Base-by-base conservation (phyloP, 2,888 invertebrate species). In the Sipha maydis region DNA sequence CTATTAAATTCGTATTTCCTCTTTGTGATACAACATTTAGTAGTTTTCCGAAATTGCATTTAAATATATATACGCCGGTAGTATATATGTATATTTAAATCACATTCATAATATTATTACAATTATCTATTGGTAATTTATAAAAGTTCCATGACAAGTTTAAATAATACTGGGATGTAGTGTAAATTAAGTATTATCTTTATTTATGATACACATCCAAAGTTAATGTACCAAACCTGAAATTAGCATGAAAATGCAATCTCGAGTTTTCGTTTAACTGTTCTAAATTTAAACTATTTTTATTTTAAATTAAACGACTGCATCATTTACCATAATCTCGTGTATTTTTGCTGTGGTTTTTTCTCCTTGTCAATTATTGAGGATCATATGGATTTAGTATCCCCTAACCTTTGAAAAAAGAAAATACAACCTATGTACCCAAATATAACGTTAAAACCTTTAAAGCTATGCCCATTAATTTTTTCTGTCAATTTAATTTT, bases 161-260 rank as follows among this genome's bases (percentile, higher is more conserved):
- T 80, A 56, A 75, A 88, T 88, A 80, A 61, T 82, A 88, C 61
- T n/a, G 28, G 56, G 28, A 14, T 71, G 41, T 28, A n/a, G 78
- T 85, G 69, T 78, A 78, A 67, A 78, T 78, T 79, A 38, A 25
- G 54, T 56, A 28, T 48, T 80, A 80, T 75, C 80, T 88, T 88
- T 80, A 80, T 80, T 82, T 88, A 79, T 80, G 28, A 41, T 41
- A n/a, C 80, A 61, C 61, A 61, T 88, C 80, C 80, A 82, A 75
- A 80, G 73, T 80, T 80, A 88, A 88, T 88, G 86, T 80, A 61
- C 75, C 80, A 28, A 56, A 73, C 67, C 1, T 73, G 61, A 56
- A 75, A 88, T 88, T 80, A 80, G 31, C 86, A 80, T 80, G 71
- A 80, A 88, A 75, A 88, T 21, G 61, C 73, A 75, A 88, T 88